Conservation (phyloP, 2,113 vertebrate genomes). For the Poicephalus meyeri region DNA sequence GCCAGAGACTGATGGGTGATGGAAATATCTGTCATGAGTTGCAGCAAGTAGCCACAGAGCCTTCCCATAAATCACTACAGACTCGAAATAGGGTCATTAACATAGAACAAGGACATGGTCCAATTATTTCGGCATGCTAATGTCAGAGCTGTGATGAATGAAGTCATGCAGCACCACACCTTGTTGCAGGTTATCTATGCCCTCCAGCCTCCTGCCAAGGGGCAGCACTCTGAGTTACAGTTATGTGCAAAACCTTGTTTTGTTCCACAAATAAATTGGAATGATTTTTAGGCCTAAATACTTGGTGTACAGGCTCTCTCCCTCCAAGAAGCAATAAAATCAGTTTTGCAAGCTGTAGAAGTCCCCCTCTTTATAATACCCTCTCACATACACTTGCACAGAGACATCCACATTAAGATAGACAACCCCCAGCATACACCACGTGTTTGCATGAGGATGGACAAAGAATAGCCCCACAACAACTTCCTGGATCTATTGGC, state of each 20-base stretch:
- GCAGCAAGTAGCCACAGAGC: neutral
- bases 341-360: neutral
- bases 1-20: neutral
- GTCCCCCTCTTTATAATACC: neutral
- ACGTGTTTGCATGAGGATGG: neutral
- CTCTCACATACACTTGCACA: neutral
- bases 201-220: neutral
- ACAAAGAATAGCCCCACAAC: neutral
- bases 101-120: neutral
- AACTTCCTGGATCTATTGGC: neutral
- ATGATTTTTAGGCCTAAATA: neutral
- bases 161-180: neutral
- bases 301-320: neutral
- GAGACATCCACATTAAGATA: neutral
- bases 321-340: neutral
- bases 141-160: neutral
- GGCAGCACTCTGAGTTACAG: neutral
- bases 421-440: accelerated
- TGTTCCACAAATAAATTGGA: neutral
- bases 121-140: neutral
- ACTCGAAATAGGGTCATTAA: neutral
- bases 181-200: neutral
- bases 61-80: constrained; percentile 8
- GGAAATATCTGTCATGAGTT: neutral
- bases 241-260: accelerated